These are phyloP conservation scores for Lycocorax pyrrhopterus DNA, from an alignment of 2,113 vertebrate species.

Conservation along the genomic window DNA sequence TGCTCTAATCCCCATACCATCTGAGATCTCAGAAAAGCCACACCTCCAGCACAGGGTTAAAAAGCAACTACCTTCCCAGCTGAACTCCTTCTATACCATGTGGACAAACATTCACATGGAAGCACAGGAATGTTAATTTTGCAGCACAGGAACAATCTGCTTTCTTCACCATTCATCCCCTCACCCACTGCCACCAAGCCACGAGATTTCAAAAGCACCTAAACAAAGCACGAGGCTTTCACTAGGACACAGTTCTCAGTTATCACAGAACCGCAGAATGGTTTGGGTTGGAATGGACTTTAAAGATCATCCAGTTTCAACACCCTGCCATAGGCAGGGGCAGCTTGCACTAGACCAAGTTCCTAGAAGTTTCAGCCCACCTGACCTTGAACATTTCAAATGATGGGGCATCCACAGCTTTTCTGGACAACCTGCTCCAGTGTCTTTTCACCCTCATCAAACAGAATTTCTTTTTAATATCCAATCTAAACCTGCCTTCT, in stretches of 20 bases:
- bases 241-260: background rate
- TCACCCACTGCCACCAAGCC: background rate
- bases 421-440: background rate
- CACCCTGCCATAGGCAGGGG: background rate
- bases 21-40: background rate
- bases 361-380: background rate
- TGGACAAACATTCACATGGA: background rate
- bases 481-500: background rate
- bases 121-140: background rate
- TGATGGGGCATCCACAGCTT: background rate
- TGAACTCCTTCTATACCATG: background rate
- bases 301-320: background rate
- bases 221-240: background rate
- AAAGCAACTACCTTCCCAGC: background rate
- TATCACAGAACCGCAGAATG: background rate
- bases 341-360: background rate
- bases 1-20: constrained; percentile 3
- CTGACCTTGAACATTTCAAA: background rate
- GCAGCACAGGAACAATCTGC: background rate
- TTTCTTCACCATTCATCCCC: background rate
- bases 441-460: background rate
- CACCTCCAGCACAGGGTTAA: background rate
- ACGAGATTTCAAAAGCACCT: background rate
- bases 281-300: background rate
- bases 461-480: background rate